Conservation (phyloP, 2,888 invertebrate genomes). For the Cylloceria caligata region DNA sequence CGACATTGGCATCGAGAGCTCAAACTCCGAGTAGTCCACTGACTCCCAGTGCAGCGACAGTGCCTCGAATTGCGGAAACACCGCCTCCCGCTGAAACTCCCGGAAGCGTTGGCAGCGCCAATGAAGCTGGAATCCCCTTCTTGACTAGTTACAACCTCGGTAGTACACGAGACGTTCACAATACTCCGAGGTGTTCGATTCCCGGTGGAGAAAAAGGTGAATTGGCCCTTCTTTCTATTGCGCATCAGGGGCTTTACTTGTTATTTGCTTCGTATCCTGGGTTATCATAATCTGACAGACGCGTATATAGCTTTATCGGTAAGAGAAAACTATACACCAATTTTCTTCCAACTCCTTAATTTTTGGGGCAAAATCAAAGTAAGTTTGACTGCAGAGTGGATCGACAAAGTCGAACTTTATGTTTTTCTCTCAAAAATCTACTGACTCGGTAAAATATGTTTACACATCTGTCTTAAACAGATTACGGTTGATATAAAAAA, state of each 20-base stretch:
- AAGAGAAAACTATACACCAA: no score
- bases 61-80: constrained; percentile 81
- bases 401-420: no score
- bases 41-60: constrained; percentile 76
- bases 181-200: constrained; percentile 80
- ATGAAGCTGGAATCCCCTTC: constrained; percentile 85
- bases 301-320: no score
- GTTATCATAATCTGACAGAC: no score
- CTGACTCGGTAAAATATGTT: no score
- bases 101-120: constrained; percentile 82
- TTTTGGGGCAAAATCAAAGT: no score
- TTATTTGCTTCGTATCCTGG: no score
- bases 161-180: constrained; percentile 77
- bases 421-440: no score
- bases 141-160: constrained; percentile 83
- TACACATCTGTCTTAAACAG: no score
- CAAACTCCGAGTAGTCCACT: constrained; percentile 80
- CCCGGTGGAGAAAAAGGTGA: constrained; percentile 82
- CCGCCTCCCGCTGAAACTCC: constrained; percentile 84
- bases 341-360: no score
- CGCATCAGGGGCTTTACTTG: background rate
- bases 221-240: background rate
- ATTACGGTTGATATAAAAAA: no score
- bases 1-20: constrained; percentile 75
- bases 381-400: no score